Conservation (phyloP, 2,113 vertebrate species). For the Tricholaema leucomelas region DNA sequence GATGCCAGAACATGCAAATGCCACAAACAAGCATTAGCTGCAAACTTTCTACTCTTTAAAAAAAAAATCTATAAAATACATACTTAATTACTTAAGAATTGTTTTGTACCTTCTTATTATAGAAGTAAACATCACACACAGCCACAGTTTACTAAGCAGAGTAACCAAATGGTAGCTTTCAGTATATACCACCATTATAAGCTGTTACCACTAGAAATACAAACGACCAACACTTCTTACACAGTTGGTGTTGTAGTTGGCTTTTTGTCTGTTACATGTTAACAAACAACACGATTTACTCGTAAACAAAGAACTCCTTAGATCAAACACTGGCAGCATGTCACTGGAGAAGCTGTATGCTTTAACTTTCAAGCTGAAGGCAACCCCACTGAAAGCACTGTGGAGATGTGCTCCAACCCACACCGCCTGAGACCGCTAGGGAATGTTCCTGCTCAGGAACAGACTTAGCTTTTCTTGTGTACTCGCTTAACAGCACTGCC, state of each 20-base stretch:
- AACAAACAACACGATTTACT: constrained; percentile 12
- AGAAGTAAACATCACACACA: neutral
- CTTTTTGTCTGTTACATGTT: neutral
- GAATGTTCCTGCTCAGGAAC: neutral
- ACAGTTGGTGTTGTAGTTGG: neutral
- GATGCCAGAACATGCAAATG: neutral
- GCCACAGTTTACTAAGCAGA: neutral
- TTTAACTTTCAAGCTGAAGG: neutral
- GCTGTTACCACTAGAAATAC: constrained; percentile 6
- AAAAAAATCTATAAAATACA: neutral
- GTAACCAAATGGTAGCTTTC: neutral
- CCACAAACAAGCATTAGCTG: neutral
- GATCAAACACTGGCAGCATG: neutral
- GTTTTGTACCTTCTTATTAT: neutral
- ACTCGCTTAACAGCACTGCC: neutral
- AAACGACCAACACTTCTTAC: neutral
- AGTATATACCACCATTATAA: neutral
- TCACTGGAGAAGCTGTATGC: neutral
- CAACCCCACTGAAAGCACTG: neutral
- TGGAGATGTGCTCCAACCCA: neutral
- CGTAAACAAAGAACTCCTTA: constrained; percentile 26
- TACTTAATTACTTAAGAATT: neutral
- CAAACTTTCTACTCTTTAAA: neutral
- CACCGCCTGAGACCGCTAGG: neutral
- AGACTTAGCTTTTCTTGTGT: neutral